Evolutionary conservation across 2,888 invertebrate species (phyloP), one percentile per base, ranked within the genome.

Genomic region (Leptinotarsa juncta): DNA sequence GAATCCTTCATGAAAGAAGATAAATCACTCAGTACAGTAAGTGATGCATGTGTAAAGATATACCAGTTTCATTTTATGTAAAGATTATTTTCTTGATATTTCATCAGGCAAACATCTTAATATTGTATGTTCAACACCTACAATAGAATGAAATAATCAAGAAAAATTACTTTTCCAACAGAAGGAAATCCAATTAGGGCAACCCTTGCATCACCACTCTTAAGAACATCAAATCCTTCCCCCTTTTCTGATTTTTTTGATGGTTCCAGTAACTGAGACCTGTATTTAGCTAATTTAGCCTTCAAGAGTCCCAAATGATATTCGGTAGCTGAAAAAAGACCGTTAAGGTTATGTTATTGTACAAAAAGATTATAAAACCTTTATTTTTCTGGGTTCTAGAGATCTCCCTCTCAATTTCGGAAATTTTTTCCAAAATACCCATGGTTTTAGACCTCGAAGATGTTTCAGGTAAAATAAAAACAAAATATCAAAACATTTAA

Each of bases 391-490:
- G 99, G 20, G 99, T 99, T 82, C 98, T 91, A 18, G 97, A 96
- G 80, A 99, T 99, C 93, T 99, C 99, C 86, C 94, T 95, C 88
- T 99, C 99, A 80, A 99, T 98, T 91, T 99, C 99, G 5, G 97
- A 94, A 88, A 99, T 99, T 91, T 98, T 99, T 85, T 99, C 99
- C 80, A 99, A 90, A 87, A 99, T 99, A 83, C 99, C 99, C 99
- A 99, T 99, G n/a, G 42, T 42, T 42, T 42, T 42, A 42, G 42
- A 42, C 0, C 42, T 62, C 0, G 7, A 5, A 32, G 15, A 32
- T 62, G 26, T 62, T 62, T 62, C n/a, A 62, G 16, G 2, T 15
- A 26, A 57, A 4, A 26, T 57, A 57, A 57, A 20, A 57, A 7
- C 14, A 57, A 57, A 57, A 57, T 57, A 10, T 57, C 23, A 20